Conservation (phyloP, 1,140 invertebrate species). For the Teleogryllus occipitalis region DNA sequence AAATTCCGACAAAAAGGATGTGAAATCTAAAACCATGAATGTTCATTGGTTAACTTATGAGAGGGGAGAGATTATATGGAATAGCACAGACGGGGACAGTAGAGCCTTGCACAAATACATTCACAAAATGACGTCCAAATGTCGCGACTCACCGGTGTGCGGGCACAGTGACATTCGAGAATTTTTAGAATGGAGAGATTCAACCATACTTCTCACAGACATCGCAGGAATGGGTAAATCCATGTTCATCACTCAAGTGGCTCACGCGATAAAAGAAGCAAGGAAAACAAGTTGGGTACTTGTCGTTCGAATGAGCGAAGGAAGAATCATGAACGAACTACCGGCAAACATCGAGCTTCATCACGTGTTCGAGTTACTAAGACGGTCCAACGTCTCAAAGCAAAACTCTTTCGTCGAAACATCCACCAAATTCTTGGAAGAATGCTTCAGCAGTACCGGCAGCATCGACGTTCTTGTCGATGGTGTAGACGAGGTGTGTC, state of each 20-base stretch:
- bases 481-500: background rate
- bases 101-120: background rate
- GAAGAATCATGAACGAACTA: background rate
- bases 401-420: background rate
- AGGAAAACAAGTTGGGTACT: background rate
- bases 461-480: background rate
- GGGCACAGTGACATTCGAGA: background rate
- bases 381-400: background rate
- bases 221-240: background rate
- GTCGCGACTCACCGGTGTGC: background rate
- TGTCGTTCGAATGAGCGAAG: background rate
- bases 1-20: background rate
- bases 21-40: background rate
- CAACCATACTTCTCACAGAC: background rate
- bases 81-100: background rate
- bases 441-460: background rate
- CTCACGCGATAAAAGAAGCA: background rate
- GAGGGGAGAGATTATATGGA: background rate
- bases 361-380: background rate
- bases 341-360: background rate
- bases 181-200: background rate
- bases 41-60: background rate
- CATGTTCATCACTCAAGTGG: background rate
- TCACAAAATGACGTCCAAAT: background rate
- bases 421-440: background rate